These are phyloP conservation scores for Otocyon megalotis DNA, from an alignment of 2,113 vertebrate species.

Conservation along the genomic window DNA sequence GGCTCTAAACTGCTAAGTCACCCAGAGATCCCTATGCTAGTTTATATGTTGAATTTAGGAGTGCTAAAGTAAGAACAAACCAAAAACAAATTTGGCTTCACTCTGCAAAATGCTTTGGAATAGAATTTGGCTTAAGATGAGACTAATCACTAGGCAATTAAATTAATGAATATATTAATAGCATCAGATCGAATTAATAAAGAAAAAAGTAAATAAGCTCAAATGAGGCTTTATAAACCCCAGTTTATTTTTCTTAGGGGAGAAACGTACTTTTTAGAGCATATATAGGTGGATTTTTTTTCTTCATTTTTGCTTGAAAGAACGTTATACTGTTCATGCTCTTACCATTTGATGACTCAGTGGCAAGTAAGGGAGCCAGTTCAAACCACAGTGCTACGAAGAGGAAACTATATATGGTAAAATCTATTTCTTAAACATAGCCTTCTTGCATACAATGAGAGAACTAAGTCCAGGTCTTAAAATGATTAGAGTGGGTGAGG, in stretches of 20 bases:
- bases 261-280: neutral
- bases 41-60: slow-evolving; percentile 33
- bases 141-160: slow-evolving; percentile 13
- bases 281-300: slow-evolving; percentile 65
- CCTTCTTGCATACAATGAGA: slow-evolving; percentile 61
- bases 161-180: neutral
- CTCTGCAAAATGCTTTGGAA: neutral
- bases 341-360: slow-evolving; percentile 86
- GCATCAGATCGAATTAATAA: slow-evolving; percentile 48
- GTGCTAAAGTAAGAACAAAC: slow-evolving; percentile 52
- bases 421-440: slow-evolving; percentile 74
- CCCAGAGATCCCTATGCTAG: neutral
- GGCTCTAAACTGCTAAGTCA: no score
- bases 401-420: slow-evolving; percentile 90
- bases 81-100: slow-evolving; percentile 49
- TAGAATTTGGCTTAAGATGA: slow-evolving; percentile 19
- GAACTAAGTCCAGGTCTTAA: slow-evolving; percentile 58
- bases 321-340: slow-evolving; percentile 74
- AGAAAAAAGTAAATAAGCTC: slow-evolving; percentile 7
- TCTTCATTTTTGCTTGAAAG: slow-evolving; percentile 82
- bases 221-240: slow-evolving; percentile 13
- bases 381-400: slow-evolving; percentile 86
- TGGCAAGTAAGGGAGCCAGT: slow-evolving; percentile 89
- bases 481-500: slow-evolving; percentile 48
- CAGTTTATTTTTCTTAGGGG: neutral